phyloP scores from a whole-genome alignment of 2,113 vertebrate species.

The Neopipo cinnamomea region DNA sequence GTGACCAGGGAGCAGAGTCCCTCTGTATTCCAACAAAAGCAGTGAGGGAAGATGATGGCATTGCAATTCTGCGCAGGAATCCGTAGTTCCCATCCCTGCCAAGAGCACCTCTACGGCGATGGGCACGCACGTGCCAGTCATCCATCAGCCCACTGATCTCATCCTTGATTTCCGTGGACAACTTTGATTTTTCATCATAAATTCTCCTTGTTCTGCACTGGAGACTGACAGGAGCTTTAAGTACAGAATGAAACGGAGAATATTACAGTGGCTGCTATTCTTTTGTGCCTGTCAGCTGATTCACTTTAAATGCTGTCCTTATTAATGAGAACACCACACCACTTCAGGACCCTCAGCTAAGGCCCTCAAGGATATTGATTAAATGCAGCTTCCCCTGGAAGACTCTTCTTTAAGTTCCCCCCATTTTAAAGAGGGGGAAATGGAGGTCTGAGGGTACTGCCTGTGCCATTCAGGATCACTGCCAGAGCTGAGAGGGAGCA shows the following conservation, averaged over 20 bases:
- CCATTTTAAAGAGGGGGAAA: accelerated
- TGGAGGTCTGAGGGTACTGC: neutral
- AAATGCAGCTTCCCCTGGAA: neutral
- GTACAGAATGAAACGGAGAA: neutral
- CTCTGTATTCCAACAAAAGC: neutral
- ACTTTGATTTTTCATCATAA: slow-evolving; percentile 44
- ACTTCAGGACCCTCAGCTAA: neutral
- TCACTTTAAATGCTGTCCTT: neutral
- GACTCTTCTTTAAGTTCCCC: neutral
- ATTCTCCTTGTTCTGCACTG: slow-evolving; percentile 33
- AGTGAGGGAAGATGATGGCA: neutral
- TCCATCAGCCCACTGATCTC: slow-evolving; percentile 6
- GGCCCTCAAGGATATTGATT: neutral
- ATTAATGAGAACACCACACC: neutral
- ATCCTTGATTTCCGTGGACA: slow-evolving; percentile 18
- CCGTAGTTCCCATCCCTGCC: neutral
- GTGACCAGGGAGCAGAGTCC: neutral
- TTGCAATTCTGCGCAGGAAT: neutral
- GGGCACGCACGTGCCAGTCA: neutral
- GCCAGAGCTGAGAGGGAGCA: accelerated
- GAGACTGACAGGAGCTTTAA: slow-evolving; percentile 12
- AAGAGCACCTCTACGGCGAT: neutral
- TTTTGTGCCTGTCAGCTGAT: neutral
- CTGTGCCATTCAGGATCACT: neutral
- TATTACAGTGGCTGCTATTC: neutral